phyloP scores from a whole-genome alignment of 1,140 invertebrate genomes.

The Oryctes rhinoceros region DNA sequence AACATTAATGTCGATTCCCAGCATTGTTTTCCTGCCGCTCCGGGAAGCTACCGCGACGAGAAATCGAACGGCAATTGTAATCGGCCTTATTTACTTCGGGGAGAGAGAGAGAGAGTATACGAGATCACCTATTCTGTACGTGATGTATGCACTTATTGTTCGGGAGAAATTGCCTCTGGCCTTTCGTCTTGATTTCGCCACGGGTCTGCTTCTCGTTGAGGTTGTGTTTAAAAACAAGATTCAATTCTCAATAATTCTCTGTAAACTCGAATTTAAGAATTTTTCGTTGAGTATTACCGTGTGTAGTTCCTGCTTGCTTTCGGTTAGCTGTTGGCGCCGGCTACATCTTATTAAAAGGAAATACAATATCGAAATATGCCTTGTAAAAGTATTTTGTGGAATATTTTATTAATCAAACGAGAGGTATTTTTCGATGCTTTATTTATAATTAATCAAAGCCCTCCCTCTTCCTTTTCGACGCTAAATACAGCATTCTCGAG shows the following conservation, averaged over 20 bases:
- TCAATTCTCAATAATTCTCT: too few species aligned
- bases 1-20: conserved; percentile 12
- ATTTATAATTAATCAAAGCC: neutral
- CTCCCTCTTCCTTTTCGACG: too few species aligned
- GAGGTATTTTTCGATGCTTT: neutral
- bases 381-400: too few species aligned
- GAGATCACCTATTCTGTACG: conserved; percentile 2
- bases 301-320: too few species aligned
- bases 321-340: too few species aligned
- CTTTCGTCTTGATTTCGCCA: neutral
- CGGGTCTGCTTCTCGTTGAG: neutral
- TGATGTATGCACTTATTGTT: conserved; percentile 9
- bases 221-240: neutral
- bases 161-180: neutral
- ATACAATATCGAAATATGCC: too few species aligned
- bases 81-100: conserved; percentile 11
- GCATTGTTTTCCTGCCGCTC: neutral
- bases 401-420: too few species aligned
- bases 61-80: conserved; percentile 25
- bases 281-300: too few species aligned
- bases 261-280: too few species aligned
- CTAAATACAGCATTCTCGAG: neutral
- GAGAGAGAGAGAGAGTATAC: neutral
- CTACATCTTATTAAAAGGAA: too few species aligned
- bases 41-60: neutral